These are phyloP conservation scores for Caradrina kadenii DNA, from an alignment of 2,888 invertebrate species.

Conservation along the genomic window DNA sequence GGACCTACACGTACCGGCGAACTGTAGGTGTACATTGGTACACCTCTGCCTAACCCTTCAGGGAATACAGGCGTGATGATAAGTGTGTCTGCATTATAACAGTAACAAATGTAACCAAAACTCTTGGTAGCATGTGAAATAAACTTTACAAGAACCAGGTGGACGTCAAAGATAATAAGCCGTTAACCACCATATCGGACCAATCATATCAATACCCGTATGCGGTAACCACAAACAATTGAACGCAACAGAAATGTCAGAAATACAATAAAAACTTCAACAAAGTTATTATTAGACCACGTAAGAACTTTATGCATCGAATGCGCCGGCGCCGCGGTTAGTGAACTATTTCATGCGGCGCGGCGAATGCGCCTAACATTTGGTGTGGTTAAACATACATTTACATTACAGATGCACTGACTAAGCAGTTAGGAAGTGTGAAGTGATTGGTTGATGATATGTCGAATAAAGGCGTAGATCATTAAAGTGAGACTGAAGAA, in stretches of 20 bases:
- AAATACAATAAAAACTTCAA: constrained; percentile 49
- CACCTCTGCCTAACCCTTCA: no score
- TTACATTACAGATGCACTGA: constrained; percentile 33
- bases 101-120: not conserved
- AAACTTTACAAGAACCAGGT: not conserved
- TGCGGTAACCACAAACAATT: constrained; percentile 35
- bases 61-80: no score
- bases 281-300: constrained; percentile 46
- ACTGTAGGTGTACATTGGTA: no score
- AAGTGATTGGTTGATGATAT: constrained; percentile 31
- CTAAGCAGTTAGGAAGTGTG: constrained; percentile 27
- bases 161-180: constrained; percentile 14
- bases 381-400: constrained; percentile 48
- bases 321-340: constrained; percentile 35
- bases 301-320: constrained; percentile 34
- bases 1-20: no score
- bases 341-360: constrained; percentile 49
- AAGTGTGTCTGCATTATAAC: no score
- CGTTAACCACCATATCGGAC: constrained; percentile 13
- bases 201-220: constrained; percentile 33
- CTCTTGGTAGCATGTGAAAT: no score
- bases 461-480: constrained; percentile 4
- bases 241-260: constrained; percentile 39
- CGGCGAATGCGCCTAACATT: constrained; percentile 36
- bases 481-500: constrained; percentile 2